Base-by-base conservation (phyloP, 2,113 vertebrate species). In the Zeus faber region DNA sequence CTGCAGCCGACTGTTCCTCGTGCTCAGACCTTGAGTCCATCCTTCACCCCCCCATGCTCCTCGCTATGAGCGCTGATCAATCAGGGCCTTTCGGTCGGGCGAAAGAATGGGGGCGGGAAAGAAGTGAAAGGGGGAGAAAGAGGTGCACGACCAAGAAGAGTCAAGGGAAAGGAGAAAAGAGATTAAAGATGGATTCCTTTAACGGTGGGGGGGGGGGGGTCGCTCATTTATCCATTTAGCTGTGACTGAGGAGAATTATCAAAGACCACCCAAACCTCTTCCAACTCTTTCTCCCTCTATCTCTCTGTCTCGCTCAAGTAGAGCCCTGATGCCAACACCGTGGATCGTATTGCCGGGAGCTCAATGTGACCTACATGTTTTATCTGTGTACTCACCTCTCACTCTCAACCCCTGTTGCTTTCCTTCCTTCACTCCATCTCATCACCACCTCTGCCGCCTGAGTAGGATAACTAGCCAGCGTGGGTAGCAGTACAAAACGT, bases 401-500 rank as follows among this genome's bases (percentile, higher is more conserved):
- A 22, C 27, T 50, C 1, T 44, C 14, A 31, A 45, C 24, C 14
- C 13, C 27, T 17, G 35, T 4, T 37, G 29, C 43, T 43, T 13
- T 27, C 45, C 18, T 17, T 48, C 24, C 16, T 23, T 16, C 16
- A 31, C 37, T 7, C 17, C 6, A 24, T 3, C 27, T 16, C 2
- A 10, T 27, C 4, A 9, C 33, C 2, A 14, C 33, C 33, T 41
- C 33, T 22, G 35, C 29, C 43, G 40, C 48, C n/a, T 33, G 47
- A 21, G 52, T 8, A 21, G 25, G 6, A 51, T 53, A 55, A 66
- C 66, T 62, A 43, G 41, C 6, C 55, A 58, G 58, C 43, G 23
- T 46, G 23, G 81, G 78, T 77, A 54, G 13, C 24, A 43, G 54
- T 62, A 78, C 72, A 74, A 82, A 82, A 76, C 54, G 43, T 56